These are phyloP conservation scores for Lithobates pipiens DNA, from an alignment of 2,797 vertebrate genomes.

Conservation along the genomic window DNA sequence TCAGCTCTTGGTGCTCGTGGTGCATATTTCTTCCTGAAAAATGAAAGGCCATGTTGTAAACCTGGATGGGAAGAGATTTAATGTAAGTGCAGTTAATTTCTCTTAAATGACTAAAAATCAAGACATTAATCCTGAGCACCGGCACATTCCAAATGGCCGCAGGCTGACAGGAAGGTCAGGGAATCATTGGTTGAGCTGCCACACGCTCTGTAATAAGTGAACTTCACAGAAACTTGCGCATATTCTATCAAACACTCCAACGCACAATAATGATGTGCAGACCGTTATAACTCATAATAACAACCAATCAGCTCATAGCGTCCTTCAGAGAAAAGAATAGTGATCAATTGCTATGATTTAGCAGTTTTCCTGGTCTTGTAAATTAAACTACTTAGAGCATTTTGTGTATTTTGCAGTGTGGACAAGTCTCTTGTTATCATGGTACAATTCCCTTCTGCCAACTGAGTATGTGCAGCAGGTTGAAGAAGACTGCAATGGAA, in stretches of 20 bases:
- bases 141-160: neutral
- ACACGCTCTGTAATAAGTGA: neutral
- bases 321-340: too few relatives aligned
- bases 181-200: neutral
- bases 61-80: conserved; percentile 23
- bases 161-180: conserved; percentile 25
- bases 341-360: too few relatives aligned
- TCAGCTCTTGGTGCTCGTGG: neutral
- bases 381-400: too few relatives aligned
- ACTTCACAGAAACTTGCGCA: neutral
- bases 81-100: conserved; percentile 26
- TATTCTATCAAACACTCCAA: neutral
- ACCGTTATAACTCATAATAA: too few relatives aligned
- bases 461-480: too few relatives aligned
- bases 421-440: too few relatives aligned
- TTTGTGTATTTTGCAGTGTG: too few relatives aligned
- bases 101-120: conserved; percentile 48
- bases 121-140: conserved; percentile 39
- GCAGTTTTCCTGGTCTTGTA: too few relatives aligned
- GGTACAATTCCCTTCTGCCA: too few relatives aligned
- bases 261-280: neutral
- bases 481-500: too few relatives aligned
- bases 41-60: conserved; percentile 20
- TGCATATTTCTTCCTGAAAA: conserved; percentile 51
- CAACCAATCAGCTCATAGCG: too few relatives aligned